A percentile compares a stretch with the other conserved stretches of the same genome.
These are phyloP conservation scores for Tor tambroides DNA, from an alignment of 2,113 vertebrate species.

Conservation along the genomic window DNA sequence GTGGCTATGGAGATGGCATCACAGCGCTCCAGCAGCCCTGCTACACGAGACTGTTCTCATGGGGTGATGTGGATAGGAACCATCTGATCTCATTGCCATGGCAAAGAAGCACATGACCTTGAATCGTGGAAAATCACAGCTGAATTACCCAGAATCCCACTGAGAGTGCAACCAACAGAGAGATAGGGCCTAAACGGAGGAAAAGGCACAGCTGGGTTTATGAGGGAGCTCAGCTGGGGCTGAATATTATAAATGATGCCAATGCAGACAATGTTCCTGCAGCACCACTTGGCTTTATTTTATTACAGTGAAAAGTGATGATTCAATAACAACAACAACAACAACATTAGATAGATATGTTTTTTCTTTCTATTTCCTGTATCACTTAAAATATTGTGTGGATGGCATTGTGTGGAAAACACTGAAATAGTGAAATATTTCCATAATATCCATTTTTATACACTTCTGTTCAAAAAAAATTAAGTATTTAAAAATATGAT, in stretches of 20 bases:
- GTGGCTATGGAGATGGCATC: slow-evolving; percentile 30
- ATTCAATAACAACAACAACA: neutral
- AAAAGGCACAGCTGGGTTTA: slow-evolving; percentile 17
- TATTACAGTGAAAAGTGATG: neutral
- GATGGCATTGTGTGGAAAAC: neutral
- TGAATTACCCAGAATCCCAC: slow-evolving; percentile 24
- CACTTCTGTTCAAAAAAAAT: too few species aligned
- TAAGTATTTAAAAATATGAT: too few species aligned
- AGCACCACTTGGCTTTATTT: neutral
- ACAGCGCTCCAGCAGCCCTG: neutral
- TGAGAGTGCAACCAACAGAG: neutral
- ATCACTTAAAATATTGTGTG: neutral
- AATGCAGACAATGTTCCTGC: neutral
- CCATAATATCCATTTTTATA: neutral
- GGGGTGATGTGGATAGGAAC: neutral
- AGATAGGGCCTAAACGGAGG: neutral
- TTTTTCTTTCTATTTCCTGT: neutral
- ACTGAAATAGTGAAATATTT: neutral
- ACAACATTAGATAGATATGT: slow-evolving; percentile 16
- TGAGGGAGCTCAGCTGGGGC: neutral
- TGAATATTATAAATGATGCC: slow-evolving; percentile 4
- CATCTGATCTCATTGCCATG: slow-evolving; percentile 8
- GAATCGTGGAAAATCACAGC: slow-evolving; percentile 33
- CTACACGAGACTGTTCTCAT: slow-evolving; percentile 1
- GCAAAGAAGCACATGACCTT: neutral